Evolutionary conservation across 2,888 invertebrate species (phyloP).

Genomic region (Drosophila demipolita): DNA sequence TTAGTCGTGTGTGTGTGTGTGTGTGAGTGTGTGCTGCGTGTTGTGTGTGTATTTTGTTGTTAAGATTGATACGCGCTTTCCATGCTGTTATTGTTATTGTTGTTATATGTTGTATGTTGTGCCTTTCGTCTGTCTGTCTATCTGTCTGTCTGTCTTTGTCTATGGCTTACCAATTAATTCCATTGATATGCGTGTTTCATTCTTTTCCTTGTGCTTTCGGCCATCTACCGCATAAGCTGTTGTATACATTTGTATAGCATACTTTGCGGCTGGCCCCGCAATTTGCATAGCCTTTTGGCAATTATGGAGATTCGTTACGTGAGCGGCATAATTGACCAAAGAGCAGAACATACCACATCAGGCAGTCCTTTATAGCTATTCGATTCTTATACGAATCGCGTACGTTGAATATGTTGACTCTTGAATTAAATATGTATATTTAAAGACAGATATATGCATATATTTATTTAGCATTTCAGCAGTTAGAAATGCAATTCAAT

Average conservation of each 20-base stretch:
- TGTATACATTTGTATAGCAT: conserved; percentile 55
- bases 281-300: conserved; percentile 72
- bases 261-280: conserved; percentile 62
- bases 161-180: conserved; percentile 74
- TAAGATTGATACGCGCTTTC: conserved; percentile 67
- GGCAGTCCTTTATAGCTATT: background rate
- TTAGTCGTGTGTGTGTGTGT: conserved; percentile 53
- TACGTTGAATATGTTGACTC: conserved; percentile 1
- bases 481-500: conserved; percentile 36
- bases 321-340: conserved; percentile 64
- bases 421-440: conserved; percentile 8
- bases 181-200: conserved; percentile 70
- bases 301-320: conserved; percentile 68
- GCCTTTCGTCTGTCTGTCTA: conserved; percentile 12
- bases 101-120: conserved; percentile 17
- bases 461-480: conserved; percentile 29
- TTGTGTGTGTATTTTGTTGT: conserved; percentile 39
- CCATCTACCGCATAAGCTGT: conserved; percentile 4
- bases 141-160: conserved; percentile 23
- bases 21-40: conserved; percentile 31
- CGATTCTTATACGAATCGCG: conserved; percentile 3
- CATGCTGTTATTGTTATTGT: conserved; percentile 34
- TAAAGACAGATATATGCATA: conserved; percentile 9
- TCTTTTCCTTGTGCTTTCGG: conserved; percentile 30
- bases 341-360: background rate